Percentiles rank a stretch among this genome's conserved stretches.
Conservation (phyloP, 2,888 invertebrate species). For the Elgonia sp. region DNA sequence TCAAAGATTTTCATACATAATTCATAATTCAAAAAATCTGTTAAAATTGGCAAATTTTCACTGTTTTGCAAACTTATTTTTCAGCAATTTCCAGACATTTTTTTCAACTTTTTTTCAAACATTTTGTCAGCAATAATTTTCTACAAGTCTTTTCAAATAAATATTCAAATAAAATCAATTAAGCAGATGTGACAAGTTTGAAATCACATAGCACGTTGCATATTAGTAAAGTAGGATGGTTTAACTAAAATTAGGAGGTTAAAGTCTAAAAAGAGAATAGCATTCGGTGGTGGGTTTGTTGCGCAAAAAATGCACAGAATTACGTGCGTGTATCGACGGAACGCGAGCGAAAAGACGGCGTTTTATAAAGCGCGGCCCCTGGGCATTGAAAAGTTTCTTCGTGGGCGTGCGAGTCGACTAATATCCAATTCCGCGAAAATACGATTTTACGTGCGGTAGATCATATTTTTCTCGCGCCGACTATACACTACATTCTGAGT, state of each 20-base stretch:
- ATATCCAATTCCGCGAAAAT: constrained; percentile 78
- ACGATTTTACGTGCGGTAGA: constrained; percentile 78
- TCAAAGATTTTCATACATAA: too few species aligned
- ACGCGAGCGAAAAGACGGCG: constrained; percentile 62
- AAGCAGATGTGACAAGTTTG: too few species aligned
- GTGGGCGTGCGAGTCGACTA: constrained; percentile 76
- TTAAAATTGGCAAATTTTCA: too few species aligned
- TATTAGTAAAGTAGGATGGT: constrained; percentile 19
- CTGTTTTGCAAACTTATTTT: too few species aligned
- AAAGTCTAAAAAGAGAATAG: constrained; percentile 38
- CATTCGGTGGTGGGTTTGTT: background rate
- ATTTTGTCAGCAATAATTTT: too few species aligned
- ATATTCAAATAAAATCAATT: too few species aligned
- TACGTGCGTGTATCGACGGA: constrained; percentile 53
- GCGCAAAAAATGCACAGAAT: constrained; percentile 53
- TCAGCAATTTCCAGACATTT: too few species aligned
- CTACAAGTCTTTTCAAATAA: too few species aligned
- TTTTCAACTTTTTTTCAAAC: too few species aligned
- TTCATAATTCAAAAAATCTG: too few species aligned
- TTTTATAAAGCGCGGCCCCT: constrained; percentile 79
- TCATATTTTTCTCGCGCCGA: constrained; percentile 71
- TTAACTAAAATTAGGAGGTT: constrained; percentile 45
- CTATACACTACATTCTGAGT: constrained; percentile 64
- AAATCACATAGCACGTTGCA: too few species aligned
- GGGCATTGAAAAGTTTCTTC: constrained; percentile 77